These are phyloP conservation scores for Idaea dimidiata DNA, from an alignment of 2,888 invertebrate genomes.

Conservation along the genomic window DNA sequence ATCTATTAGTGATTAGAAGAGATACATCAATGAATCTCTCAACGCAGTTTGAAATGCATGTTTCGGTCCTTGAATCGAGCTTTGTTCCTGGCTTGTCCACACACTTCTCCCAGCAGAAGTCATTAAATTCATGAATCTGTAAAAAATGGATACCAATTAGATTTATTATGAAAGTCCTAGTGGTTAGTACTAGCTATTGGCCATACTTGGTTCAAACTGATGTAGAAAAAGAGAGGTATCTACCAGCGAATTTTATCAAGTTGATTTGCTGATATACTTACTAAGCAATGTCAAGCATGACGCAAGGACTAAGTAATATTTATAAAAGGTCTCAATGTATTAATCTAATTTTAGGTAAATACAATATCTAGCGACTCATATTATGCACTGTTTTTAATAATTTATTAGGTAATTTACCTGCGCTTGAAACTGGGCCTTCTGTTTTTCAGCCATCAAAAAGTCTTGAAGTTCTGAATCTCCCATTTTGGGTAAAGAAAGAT, in stretches of 20 bases:
- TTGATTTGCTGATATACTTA: too few relatives aligned
- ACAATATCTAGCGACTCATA: too few relatives aligned
- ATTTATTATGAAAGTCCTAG: too few relatives aligned
- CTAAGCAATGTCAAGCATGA: background rate
- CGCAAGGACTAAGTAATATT: background rate
- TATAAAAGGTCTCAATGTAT: too few relatives aligned
- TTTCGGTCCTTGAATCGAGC: slow-evolving; percentile 93
- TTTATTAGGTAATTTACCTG: slow-evolving; percentile 81
- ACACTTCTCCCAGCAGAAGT: slow-evolving; percentile 98
- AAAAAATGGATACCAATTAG: too few relatives aligned
- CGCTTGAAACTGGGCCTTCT: slow-evolving; percentile 93
- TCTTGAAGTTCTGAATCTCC: slow-evolving; percentile 91
- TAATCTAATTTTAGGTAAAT: too few relatives aligned
- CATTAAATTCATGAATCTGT: slow-evolving; percentile 95
- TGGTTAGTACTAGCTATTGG: too few relatives aligned
- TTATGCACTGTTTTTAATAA: too few relatives aligned
- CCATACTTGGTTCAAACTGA: too few relatives aligned
- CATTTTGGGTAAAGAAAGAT: slow-evolving; percentile 62
- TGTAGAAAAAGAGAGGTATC: too few relatives aligned
- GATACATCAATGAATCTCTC: slow-evolving; percentile 97
- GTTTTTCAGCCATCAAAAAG: slow-evolving; percentile 91
- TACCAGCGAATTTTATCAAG: too few relatives aligned
- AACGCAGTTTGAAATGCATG: slow-evolving; percentile 95
- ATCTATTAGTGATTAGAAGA: slow-evolving; percentile 91
- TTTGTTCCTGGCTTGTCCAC: slow-evolving; percentile 94